Percentiles rank a stretch among this genome's conserved stretches.
phyloP scores from a whole-genome alignment of 2,797 vertebrate species.

The Smutsia temminckii region DNA sequence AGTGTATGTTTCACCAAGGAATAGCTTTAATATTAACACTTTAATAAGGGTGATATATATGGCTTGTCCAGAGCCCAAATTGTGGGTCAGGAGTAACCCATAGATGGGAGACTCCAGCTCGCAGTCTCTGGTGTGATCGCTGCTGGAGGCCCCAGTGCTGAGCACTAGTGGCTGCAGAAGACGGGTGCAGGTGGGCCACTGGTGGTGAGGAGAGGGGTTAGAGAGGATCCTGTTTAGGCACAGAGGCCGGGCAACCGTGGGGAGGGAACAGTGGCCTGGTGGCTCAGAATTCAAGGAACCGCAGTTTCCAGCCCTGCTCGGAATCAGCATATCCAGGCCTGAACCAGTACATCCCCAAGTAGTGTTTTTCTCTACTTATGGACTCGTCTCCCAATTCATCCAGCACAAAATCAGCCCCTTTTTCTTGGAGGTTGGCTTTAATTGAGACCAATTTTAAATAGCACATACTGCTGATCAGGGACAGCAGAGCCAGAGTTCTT shows the following conservation, averaged over 20 bases:
- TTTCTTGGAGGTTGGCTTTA: neutral
- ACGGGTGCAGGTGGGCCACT: neutral
- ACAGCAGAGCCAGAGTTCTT: neutral
- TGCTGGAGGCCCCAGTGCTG: rapidly evolving
- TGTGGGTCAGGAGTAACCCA: neutral
- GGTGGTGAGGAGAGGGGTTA: neutral
- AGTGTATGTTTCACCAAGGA: neutral
- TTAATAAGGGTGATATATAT: neutral
- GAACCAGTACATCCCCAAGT: neutral
- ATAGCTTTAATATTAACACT: neutral
- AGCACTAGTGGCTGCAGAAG: neutral
- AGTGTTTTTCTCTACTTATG: neutral
- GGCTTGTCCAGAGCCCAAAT: neutral
- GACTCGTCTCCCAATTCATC: neutral
- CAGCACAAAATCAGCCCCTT: neutral
- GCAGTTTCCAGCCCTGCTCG: neutral
- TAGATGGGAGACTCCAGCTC: neutral
- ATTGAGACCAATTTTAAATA: neutral
- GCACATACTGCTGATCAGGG: neutral
- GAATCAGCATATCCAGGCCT: neutral
- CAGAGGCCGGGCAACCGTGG: neutral
- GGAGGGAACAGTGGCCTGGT: neutral
- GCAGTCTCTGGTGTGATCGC: neutral
- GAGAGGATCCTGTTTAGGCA: neutral
- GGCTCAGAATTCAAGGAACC: neutral